Base-by-base conservation (phyloP, 2,888 invertebrate species). In the Shargacucullia verbasci region DNA sequence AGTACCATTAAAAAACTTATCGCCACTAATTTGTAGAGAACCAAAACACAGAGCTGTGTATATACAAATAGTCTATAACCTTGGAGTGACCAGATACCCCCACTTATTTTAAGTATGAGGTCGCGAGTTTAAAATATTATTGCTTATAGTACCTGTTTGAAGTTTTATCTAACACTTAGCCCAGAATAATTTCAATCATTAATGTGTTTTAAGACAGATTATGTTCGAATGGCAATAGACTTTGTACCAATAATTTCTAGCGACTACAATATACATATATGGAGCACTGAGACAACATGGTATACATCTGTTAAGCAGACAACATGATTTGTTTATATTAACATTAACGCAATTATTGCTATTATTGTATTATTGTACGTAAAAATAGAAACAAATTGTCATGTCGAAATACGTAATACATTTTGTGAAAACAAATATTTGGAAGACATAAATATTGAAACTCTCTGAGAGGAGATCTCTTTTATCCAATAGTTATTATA, bases 401-500 rank as follows among this genome's bases (percentile, higher is more conserved):
- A 14, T 13, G 1, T 11, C 15, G 2, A 29, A 41, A 41, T 13
- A 29, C 8, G 14, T 47, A 33, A 40, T 39, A 54, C 29, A 49
- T 27, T 31, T 35, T 7, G 44, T 59, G 12, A 50, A 40, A 56
- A 65, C 20, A 60, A 46, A 47, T 43, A 25, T 10, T 34, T 69
- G 70, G 70, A 69, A 69, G 70, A 69, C 68, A 41, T 63, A 46
- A 29, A 58, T 39, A 68, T 35, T 44, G 15, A 0, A 25, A 35
- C 40, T 43, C 20, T 44, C 10, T 38, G 27, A 8, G 15, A 10
- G 4, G 11, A 7, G 13, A 35, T 27, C 9, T 29, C 9, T 29
- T 29, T 29, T 20, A 20, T 29, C 29, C 8, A 29, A 9, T 29
- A 7, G 7, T 1, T 29, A 29, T 9, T 9, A 29, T 29, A 9